Base-by-base conservation (phyloP, 2,797 vertebrate genomes). In the Poecilia gillii region DNA sequence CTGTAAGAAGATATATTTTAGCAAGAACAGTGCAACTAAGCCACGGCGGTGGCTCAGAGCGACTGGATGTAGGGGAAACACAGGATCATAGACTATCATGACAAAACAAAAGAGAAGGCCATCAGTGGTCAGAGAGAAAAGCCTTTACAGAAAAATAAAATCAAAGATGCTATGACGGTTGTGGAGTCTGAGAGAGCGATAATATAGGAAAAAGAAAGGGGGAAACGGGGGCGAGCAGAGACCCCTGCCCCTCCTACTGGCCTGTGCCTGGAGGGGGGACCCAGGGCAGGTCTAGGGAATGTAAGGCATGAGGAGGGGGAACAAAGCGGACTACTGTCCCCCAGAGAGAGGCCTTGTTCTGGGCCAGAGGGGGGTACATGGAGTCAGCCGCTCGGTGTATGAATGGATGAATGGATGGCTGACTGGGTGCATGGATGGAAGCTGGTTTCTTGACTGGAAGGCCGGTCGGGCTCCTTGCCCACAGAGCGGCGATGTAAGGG, bases 271-370 rank as follows among this genome's bases (percentile, higher is more conserved):
- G 81, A 87, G 91, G 91, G 92, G 89, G 88, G 92, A 91, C 92
- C 87, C 84, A 80, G 92, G 90, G 88, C 92, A 93, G 88, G 85
- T 89, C 92, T 91, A 88, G 94, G 94, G 95, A 96, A 96, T 96
- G 93, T 84, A 86, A 95, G 88, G 94, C 93, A 94, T 95, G 94
- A 91, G 76, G 81, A 55, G 77, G 72, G 78, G 91, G 87, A 92
- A 96, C 96, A 96, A 96, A 94, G 95, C 89, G 25, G 80, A 92
- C 92, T 92, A 95, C 94, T 96, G 95, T 96, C 94, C 93, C 94
- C 94, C 87, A 94, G 93, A 93, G 94, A 95, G 95, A 95, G 91
- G 92, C 91, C 91, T 94, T 93, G 93, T 93, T 93, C 93, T 92
- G 84, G 88, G 81, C 80, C 47, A 81, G 73, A 89, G 59, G 81